These are phyloP conservation scores for Pluvialis apricaria DNA, from an alignment of 2,113 vertebrate genomes.

Conservation along the genomic window DNA sequence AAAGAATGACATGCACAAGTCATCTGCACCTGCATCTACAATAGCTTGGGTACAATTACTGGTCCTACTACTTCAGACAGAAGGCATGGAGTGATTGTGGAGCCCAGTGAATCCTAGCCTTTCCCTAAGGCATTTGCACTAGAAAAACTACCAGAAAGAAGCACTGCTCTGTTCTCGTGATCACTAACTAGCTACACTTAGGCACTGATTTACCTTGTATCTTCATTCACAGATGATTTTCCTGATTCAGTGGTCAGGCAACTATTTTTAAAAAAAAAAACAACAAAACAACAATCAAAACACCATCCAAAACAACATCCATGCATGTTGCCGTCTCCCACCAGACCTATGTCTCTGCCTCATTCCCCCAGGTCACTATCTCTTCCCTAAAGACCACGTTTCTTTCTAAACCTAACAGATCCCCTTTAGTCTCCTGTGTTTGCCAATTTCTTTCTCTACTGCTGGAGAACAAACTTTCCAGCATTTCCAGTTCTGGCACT, in stretches of 20 bases:
- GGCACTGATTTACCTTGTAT: not conserved
- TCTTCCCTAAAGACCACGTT: not conserved
- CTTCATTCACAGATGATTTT: not conserved
- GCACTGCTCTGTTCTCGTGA: not conserved
- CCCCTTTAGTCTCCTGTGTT: not conserved
- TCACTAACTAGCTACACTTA: not conserved
- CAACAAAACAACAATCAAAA: not conserved
- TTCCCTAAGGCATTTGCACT: not conserved
- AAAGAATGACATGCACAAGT: not conserved
- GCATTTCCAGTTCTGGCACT: not conserved
- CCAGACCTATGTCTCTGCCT: not conserved
- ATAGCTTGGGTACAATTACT: not conserved
- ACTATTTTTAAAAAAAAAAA: not conserved
- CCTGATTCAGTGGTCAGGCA: not conserved
- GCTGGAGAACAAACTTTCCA: not conserved
- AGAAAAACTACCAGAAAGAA: not conserved
- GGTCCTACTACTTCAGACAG: not conserved
- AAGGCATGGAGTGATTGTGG: not conserved
- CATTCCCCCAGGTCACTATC: not conserved
- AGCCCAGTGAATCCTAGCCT: not conserved
- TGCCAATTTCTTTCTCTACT: not conserved
- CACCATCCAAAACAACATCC: not conserved
- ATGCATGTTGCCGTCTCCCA: not conserved
- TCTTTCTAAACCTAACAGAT: not conserved
- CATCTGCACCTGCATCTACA: constrained; percentile 19